Percentiles rank a stretch among this genome's conserved stretches.
Conservation (phyloP, 1,140 invertebrate genomes). For the Lordiphosa collinella region DNA sequence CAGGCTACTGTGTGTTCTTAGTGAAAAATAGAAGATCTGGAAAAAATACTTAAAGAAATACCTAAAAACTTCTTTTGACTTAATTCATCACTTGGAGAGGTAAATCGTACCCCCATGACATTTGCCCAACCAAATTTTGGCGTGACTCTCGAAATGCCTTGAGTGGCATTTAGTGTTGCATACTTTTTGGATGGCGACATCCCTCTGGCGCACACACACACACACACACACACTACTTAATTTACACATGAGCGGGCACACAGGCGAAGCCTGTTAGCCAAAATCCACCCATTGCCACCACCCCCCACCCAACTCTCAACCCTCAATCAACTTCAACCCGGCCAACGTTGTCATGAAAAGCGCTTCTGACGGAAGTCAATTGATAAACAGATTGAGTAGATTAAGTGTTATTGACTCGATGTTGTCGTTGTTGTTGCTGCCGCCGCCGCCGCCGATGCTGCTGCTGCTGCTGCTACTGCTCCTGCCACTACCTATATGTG, state of each 20-base stretch:
- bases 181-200: conserved; percentile 19
- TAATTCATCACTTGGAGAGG: too few species aligned
- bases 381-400: conserved; percentile 71
- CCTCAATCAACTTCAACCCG: conserved; percentile 48
- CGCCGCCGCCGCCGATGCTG: conserved; percentile 8
- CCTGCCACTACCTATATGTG: not conserved
- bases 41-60: too few species aligned
- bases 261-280: not conserved
- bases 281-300: not conserved
- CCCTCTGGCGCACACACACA: conserved; percentile 1
- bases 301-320: not conserved
- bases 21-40: too few species aligned
- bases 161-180: conserved; percentile 48
- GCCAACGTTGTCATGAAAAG: conserved; percentile 53
- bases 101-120: too few species aligned
- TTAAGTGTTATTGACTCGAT: conserved; percentile 68
- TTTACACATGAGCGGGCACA: conserved; percentile 49
- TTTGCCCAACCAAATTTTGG: too few species aligned
- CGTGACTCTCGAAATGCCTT: conserved; percentile 12
- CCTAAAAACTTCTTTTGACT: too few species aligned
- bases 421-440: conserved; percentile 11
- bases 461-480: too few species aligned
- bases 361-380: conserved; percentile 68
- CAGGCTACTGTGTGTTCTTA: too few species aligned
- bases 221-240: conserved; percentile 26